Base-by-base conservation (phyloP, 2,113 vertebrate species). In the Brachyistius frenatus region DNA sequence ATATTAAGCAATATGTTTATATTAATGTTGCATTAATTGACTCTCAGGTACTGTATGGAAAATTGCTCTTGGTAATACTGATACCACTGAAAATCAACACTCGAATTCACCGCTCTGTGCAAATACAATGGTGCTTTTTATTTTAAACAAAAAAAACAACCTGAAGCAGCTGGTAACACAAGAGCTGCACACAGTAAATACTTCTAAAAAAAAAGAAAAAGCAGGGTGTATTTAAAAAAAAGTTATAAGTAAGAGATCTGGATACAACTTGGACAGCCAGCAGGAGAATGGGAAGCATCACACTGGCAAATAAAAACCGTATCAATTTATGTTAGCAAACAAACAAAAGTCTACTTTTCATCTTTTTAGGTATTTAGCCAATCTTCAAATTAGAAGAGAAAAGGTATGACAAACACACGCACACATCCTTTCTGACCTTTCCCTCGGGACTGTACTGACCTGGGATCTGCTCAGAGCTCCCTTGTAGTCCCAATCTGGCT, bases 401-500 rank as follows among this genome's bases (percentile, higher is more conserved):
- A 67, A 80, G 39, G 52, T 0, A 64, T 47, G n/a, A 6, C 65
- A 56, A 57, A 55, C 23, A 66, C 50, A 80, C 35, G 5, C 37
- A 55, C 50, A 47, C 62, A 63, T 4, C n/a, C 52, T 13, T 74
- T 33, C 67, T 72, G 41, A 47, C 33, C 32, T 46, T 55, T 36
- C n/a, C 49, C 56, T 54, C 14, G 36, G n/a, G 30, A 10, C 33
- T 69, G 55, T 73, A 86, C 84, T 89, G 71, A 92, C 89, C 87
- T 89, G 86, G 37, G 85, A 92, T 90, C 87, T 69, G 62, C 71
- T 85, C 69, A 87, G 67, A 14, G 53, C 64, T 70, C 77, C 83
- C 75, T 70, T 89, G 83, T 86, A 88, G 72, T 90, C 84, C 86
- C 85, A 93, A 68, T 90, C 85, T 60, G 73, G 63, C 58, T 89